Conservation (phyloP, 2,113 vertebrate genomes). For the Acanthochromis polyacanthus region DNA sequence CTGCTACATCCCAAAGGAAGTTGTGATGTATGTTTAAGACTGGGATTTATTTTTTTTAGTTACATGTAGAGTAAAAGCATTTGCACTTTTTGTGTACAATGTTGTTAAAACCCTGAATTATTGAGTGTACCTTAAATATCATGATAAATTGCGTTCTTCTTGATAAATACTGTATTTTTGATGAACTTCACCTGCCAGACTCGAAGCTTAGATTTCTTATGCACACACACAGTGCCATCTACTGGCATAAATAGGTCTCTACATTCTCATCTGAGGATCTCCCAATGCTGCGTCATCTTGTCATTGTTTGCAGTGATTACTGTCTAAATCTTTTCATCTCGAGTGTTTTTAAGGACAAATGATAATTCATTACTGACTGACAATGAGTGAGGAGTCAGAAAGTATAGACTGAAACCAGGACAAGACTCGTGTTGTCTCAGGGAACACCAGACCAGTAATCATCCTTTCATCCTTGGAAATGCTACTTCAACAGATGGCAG, state of each 20-base stretch:
- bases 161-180: neutral
- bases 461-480: conserved; percentile 62
- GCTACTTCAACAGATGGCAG: conserved; percentile 69
- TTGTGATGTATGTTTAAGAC: neutral
- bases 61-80: neutral
- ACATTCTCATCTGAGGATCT: neutral
- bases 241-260: conserved; percentile 26
- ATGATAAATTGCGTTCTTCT: neutral
- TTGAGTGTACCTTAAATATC: neutral
- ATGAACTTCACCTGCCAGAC: conserved; percentile 3
- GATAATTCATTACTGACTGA: conserved; percentile 19
- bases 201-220: neutral
- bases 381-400: conserved; percentile 33
- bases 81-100: neutral
- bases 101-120: neutral
- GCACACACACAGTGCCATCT: conserved; percentile 67
- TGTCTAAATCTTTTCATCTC: conserved; percentile 36
- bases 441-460: conserved; percentile 40
- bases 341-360: conserved; percentile 27
- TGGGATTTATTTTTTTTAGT: neutral
- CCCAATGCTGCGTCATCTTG: neutral
- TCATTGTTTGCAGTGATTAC: conserved; percentile 20
- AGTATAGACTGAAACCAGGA: conserved; percentile 26
- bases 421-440: conserved; percentile 48
- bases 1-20: conserved; percentile 3